Percentiles rank a stretch among this genome's conserved stretches.
phyloP scores from a whole-genome alignment of 2,888 invertebrate genomes.

The Hydrotaea cyrtoneurina region DNA sequence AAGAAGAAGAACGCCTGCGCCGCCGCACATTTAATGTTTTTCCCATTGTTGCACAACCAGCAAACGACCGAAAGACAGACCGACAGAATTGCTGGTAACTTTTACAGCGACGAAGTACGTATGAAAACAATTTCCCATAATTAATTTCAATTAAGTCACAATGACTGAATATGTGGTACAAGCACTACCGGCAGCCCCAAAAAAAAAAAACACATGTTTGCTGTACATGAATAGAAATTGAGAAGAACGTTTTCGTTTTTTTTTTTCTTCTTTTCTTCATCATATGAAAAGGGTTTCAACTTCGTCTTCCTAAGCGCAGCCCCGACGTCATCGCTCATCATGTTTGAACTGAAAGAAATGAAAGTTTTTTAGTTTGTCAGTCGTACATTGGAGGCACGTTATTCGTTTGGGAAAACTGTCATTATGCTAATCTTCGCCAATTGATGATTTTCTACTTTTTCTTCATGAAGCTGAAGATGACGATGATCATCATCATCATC shows the following conservation, averaged over 20 bases:
- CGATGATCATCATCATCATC: conserved; percentile 2
- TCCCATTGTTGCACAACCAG: conserved; percentile 37
- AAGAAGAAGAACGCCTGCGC: conserved; percentile 1
- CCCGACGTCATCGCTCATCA: not conserved
- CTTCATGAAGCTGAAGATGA: not conserved
- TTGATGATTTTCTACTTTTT: conserved; percentile 56
- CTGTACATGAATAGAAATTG: conserved; percentile 1
- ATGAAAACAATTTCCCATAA: conserved; percentile 58
- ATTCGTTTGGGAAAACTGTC: conserved; percentile 28
- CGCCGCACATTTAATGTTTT: conserved; percentile 11
- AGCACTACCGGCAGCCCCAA: not conserved
- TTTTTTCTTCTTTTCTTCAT: not conserved
- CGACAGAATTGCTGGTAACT: not conserved
- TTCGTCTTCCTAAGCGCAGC: not conserved
- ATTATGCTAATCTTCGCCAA: conserved; percentile 65
- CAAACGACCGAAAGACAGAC: not conserved
- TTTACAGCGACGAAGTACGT: not conserved
- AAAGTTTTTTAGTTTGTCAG: conserved; percentile 13
- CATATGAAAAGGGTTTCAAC: not conserved
- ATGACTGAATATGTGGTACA: conserved; percentile 38
- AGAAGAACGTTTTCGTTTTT: conserved; percentile 15
- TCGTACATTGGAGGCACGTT: not conserved
- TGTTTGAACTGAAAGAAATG: not conserved
- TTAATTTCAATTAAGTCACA: conserved; percentile 64
- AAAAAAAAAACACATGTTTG: not conserved